phyloP scores from a whole-genome alignment of 2,113 vertebrate species.

The Callochromis pleurospilus region DNA sequence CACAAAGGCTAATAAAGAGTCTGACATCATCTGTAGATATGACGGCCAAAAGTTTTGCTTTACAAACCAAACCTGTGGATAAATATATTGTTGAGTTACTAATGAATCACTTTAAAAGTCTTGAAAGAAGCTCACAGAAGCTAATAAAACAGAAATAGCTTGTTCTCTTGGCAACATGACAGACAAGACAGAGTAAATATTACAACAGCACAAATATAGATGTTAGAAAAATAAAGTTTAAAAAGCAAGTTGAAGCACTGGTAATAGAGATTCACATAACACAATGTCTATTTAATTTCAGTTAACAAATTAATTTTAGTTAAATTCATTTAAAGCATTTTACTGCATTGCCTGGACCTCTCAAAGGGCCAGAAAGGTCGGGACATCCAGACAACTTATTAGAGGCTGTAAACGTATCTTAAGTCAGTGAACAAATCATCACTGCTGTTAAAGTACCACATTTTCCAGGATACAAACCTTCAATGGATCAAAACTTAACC shows the following conservation, averaged over 20 bases:
- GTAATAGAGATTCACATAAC: not conserved
- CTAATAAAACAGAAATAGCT: not conserved
- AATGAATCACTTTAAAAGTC: not conserved
- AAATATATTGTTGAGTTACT: not conserved
- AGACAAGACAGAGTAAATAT: not conserved
- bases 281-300: not conserved
- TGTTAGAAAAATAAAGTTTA: not conserved
- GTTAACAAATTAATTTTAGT: not conserved
- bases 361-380: not conserved
- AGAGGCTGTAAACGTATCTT: not conserved
- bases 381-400: not conserved
- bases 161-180: slow-evolving; percentile 29
- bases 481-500: not conserved
- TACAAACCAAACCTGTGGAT: not conserved
- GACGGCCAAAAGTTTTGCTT: not conserved
- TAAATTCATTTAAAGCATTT: not conserved
- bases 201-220: not conserved
- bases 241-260: not conserved
- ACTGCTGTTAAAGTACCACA: not conserved
- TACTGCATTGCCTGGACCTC: rapidly evolving
- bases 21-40: not conserved
- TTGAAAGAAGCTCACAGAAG: not conserved
- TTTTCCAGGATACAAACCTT: not conserved
- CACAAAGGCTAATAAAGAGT: not conserved
- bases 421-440: not conserved